Evolutionary conservation across 2,888 invertebrate species (phyloP).

Genomic region (Apamea sordens): DNA sequence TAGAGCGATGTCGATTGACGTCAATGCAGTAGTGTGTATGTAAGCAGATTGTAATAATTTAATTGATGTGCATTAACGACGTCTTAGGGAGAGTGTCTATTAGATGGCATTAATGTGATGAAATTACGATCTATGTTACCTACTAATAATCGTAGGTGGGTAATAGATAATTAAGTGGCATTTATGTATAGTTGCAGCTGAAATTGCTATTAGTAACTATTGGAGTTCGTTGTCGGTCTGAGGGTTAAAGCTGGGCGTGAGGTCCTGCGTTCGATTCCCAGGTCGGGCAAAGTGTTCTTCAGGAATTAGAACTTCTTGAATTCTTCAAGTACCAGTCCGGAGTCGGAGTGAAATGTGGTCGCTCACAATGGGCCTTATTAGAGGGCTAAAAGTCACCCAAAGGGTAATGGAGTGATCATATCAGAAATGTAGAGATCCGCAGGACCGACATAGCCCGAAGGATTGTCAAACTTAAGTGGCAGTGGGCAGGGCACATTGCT

Average conservation of each 20-base stretch:
- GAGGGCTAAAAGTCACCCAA: neutral
- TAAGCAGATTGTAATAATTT: conserved; percentile 67
- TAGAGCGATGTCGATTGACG: conserved; percentile 59
- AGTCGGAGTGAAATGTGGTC: neutral
- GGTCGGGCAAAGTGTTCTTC: neutral
- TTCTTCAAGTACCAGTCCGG: neutral
- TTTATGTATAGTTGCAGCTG: neutral
- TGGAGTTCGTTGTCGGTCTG: neutral
- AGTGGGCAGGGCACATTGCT: neutral
- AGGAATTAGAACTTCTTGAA: too few species aligned
- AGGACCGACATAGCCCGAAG: neutral
- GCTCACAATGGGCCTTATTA: neutral
- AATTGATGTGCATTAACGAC: conserved; percentile 56
- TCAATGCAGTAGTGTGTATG: conserved; percentile 59
- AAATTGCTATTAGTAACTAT: neutral
- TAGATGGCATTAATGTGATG: conserved; percentile 23
- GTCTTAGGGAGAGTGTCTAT: conserved; percentile 23
- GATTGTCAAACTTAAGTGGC: neutral
- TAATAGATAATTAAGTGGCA: neutral
- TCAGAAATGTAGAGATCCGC: neutral
- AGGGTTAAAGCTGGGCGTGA: neutral
- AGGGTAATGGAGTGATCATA: neutral
- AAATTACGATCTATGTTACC: neutral
- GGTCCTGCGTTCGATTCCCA: neutral
- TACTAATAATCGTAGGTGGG: neutral